Conservation (phyloP, 2,888 invertebrate genomes). For the Dolichomitus sp. region DNA sequence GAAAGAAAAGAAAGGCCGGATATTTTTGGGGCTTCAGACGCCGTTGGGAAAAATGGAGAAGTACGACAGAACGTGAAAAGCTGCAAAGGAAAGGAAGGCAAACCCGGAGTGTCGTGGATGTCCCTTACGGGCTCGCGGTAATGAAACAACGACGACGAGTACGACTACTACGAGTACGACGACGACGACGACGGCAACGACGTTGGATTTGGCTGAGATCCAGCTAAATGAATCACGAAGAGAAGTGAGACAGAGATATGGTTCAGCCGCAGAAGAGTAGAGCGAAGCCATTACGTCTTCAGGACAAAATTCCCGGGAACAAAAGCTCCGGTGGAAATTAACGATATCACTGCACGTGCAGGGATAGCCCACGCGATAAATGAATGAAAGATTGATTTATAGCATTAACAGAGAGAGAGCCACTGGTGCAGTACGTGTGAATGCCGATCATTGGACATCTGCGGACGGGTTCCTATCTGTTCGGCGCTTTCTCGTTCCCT, state of each 20-base stretch:
- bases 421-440: conserved; percentile 41
- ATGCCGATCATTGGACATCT: conserved; percentile 59
- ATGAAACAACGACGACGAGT: conserved; percentile 60
- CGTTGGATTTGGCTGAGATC: conserved; percentile 78
- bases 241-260: conserved; percentile 32
- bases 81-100: conserved; percentile 28
- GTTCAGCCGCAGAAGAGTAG: conserved; percentile 5
- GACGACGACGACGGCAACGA: conserved; percentile 47
- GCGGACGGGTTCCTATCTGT: conserved; percentile 47
- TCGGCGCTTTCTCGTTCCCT: conserved; percentile 26
- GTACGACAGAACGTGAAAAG: conserved; percentile 27
- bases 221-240: conserved; percentile 80
- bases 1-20: background rate
- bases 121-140: conserved; percentile 67
- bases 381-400: conserved; percentile 58
- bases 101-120: conserved; percentile 49
- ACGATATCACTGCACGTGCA: conserved; percentile 20
- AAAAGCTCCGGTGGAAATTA: conserved; percentile 5
- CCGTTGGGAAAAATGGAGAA: conserved; percentile 10
- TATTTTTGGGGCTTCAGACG: conserved; percentile 27
- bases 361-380: conserved; percentile 44
- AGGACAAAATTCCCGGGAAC: conserved; percentile 9
- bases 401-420: conserved; percentile 33
- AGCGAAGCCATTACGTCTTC: conserved; percentile 15
- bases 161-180: conserved; percentile 47